These are phyloP conservation scores for Notodonta dromedarius DNA, from an alignment of 2,888 invertebrate genomes.

Conservation along the genomic window DNA sequence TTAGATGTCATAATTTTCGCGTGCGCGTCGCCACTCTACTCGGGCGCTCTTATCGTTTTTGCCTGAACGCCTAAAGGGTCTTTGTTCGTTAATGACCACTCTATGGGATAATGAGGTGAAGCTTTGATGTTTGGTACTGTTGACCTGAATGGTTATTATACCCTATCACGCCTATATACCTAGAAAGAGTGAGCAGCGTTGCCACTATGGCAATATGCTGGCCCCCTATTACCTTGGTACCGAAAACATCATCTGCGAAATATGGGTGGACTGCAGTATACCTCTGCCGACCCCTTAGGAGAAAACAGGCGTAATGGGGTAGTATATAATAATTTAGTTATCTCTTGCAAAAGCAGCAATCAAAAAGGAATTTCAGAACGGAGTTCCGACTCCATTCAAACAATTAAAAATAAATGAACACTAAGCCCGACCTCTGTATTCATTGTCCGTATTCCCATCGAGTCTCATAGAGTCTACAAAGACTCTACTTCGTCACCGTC, in stretches of 20 bases:
- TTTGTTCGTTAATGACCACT: slow-evolving; percentile 32
- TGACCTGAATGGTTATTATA: neutral
- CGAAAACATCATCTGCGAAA: too few species aligned
- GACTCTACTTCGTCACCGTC: slow-evolving; percentile 40
- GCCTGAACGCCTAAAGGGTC: slow-evolving; percentile 45
- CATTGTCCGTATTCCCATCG: slow-evolving; percentile 31
- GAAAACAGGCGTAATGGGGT: too few species aligned
- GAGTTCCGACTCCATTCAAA: slow-evolving; percentile 22
- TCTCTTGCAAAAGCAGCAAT: too few species aligned
- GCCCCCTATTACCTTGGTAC: too few species aligned
- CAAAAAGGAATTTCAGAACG: neutral
- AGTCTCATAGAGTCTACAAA: slow-evolving; percentile 19
- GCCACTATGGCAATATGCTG: too few species aligned
- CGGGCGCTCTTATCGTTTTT: slow-evolving; percentile 52
- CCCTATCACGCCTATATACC: too few species aligned
- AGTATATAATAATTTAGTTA: too few species aligned
- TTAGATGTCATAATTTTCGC: slow-evolving; percentile 72
- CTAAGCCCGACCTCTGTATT: slow-evolving; percentile 34
- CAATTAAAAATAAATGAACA: slow-evolving; percentile 36
- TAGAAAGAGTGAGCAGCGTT: too few species aligned
- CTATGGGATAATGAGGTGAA: slow-evolving; percentile 21
- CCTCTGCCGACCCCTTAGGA: too few species aligned
- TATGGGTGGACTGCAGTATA: too few species aligned
- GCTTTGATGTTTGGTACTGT: neutral
- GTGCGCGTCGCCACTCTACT: slow-evolving; percentile 50